phyloP scores from a whole-genome alignment of 2,113 vertebrate species.

The Lonchura striata region DNA sequence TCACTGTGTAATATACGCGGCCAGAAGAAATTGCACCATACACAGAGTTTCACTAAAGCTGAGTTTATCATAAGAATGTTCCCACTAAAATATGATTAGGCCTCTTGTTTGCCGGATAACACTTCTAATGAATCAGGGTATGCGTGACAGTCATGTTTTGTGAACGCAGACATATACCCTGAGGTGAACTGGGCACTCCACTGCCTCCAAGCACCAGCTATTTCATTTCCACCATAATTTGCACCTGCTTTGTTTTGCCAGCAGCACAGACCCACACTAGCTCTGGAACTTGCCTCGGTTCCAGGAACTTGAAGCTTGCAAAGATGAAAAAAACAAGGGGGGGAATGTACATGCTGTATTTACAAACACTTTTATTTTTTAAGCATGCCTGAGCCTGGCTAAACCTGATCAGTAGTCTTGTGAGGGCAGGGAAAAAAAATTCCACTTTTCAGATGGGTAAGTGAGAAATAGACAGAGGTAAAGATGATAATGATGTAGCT shows the following conservation, averaged over 20 bases:
- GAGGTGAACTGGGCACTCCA: constrained; percentile 80
- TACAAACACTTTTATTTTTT: not conserved
- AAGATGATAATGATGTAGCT: not conserved
- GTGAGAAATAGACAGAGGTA: not conserved
- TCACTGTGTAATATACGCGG: constrained; percentile 76
- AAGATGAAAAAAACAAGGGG: constrained; percentile 42
- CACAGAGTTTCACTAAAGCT: constrained; percentile 73
- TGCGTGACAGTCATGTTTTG: constrained; percentile 75
- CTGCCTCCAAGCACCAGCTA: constrained; percentile 70
- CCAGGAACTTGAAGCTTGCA: constrained; percentile 56
- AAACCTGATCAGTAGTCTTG: not conserved
- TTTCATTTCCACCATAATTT: constrained; percentile 79
- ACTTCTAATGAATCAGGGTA: constrained; percentile 78
- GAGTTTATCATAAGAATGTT: constrained; percentile 79
- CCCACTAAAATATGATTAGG: constrained; percentile 79
- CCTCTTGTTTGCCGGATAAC: constrained; percentile 79
- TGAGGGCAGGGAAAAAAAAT: not conserved
- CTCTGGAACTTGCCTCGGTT: constrained; percentile 60
- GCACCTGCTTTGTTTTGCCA: constrained; percentile 83
- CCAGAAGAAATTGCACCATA: constrained; percentile 78
- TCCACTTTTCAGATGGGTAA: not conserved
- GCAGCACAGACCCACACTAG: constrained; percentile 77
- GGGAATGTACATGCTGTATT: not conserved
- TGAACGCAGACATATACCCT: constrained; percentile 73
- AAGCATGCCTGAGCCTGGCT: not conserved